phyloP scores from a whole-genome alignment of 2,113 vertebrate species.

The Heterotilapia buettikoferi region DNA sequence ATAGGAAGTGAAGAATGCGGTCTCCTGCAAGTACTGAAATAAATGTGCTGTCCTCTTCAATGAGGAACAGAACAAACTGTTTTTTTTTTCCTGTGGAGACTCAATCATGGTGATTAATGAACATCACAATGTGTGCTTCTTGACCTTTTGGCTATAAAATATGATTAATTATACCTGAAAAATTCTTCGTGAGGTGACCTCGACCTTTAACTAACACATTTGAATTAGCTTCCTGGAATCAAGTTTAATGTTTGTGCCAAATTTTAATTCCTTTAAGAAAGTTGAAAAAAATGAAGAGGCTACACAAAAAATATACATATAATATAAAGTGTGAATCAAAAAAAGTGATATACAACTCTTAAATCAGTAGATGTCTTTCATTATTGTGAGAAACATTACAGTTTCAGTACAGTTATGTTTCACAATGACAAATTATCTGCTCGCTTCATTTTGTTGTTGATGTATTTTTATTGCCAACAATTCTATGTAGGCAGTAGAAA shows the following conservation, averaged over 20 bases:
- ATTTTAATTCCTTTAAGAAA: not conserved
- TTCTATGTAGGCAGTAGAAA: not conserved
- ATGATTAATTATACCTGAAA: not conserved
- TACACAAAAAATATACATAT: not conserved
- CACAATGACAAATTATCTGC: not conserved
- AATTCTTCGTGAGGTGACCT: not conserved
- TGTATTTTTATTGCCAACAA: not conserved
- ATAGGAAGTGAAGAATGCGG: not conserved
- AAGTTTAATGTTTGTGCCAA: not conserved
- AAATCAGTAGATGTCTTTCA: not conserved
- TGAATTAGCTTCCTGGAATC: not conserved
- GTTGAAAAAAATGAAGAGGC: not conserved
- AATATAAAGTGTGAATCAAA: not conserved
- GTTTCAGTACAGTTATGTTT: not conserved
- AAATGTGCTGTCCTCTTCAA: not conserved
- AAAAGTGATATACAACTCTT: not conserved
- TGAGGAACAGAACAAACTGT: not conserved
- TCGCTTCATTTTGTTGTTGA: not conserved
- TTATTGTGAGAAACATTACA: not conserved
- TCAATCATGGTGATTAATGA: not conserved
- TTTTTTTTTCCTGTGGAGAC: not conserved
- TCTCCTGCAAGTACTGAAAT: not conserved
- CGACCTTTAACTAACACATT: not conserved
- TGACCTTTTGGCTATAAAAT: not conserved
- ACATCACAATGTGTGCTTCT: not conserved